phyloP scores from a whole-genome alignment of 2,113 vertebrate genomes.

The Tragelaphus scriptus region DNA sequence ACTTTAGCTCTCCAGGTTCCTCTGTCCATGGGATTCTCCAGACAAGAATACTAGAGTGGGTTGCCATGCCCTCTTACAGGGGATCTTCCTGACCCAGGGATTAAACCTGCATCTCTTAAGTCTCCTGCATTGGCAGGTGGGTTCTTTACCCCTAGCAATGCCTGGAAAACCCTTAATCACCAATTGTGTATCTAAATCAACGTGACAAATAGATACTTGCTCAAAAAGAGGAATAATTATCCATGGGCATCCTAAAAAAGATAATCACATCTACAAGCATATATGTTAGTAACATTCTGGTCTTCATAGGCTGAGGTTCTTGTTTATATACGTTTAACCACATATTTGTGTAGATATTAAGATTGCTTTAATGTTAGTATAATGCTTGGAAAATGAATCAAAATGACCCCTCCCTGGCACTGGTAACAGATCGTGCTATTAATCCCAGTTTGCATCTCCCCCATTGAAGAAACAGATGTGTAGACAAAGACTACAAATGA shows the following conservation, averaged over 20 bases:
- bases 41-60: not conserved
- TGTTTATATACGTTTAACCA: conserved; percentile 11
- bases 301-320: not conserved
- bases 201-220: not conserved
- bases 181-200: not conserved
- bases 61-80: not conserved
- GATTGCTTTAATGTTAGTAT: not conserved
- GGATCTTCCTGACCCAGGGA: not conserved
- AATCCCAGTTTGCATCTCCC: not conserved
- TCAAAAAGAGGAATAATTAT: not conserved
- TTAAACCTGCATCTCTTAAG: not conserved
- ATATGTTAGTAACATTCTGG: not conserved
- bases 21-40: not conserved
- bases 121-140: not conserved
- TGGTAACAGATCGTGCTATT: not conserved
- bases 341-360: not conserved
- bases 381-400: not conserved
- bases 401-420: not conserved
- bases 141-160: not conserved
- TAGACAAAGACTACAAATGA: not conserved
- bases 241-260: not conserved
- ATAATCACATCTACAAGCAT: not conserved
- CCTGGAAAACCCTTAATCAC: not conserved
- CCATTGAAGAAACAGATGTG: not conserved
- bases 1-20: not conserved